Conservation (phyloP, 1,140 invertebrate genomes). For the Drosophila truncata region DNA sequence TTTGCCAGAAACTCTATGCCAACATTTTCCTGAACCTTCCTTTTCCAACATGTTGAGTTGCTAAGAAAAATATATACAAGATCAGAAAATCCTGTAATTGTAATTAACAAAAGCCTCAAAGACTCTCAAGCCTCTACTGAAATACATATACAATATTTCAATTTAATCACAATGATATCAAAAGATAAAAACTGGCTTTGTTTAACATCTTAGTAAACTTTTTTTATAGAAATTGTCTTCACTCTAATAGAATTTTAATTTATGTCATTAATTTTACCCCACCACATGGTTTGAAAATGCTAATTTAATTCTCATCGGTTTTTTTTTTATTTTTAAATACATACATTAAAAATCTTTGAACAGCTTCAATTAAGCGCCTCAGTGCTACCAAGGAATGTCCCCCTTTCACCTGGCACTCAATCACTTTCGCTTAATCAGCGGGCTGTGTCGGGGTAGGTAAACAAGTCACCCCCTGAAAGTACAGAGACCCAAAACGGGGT, state of each 20-base stretch:
- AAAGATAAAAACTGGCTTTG: too few species aligned
- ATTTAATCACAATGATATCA: not conserved
- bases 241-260: not conserved
- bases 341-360: slow-evolving; percentile 55
- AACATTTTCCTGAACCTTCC: slow-evolving; percentile 54
- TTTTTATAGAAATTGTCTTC: not conserved
- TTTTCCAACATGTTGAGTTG: slow-evolving; percentile 9
- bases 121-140: not conserved
- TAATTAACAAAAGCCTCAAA: not conserved
- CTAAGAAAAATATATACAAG: not conserved
- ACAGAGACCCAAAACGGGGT: slow-evolving; percentile 47
- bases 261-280: not conserved
- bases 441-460: slow-evolving; percentile 41
- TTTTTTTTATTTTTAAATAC: slow-evolving; percentile 53
- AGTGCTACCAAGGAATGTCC: not conserved
- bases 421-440: slow-evolving; percentile 78
- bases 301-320: slow-evolving; percentile 37
- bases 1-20: slow-evolving; percentile 19
- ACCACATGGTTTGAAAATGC: not conserved
- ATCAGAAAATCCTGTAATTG: not conserved
- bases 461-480: slow-evolving; percentile 36
- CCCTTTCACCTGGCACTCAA: slow-evolving; percentile 50
- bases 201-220: too few species aligned
- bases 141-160: not conserved
- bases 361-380: slow-evolving; percentile 57